A percentile compares a stretch with the other conserved stretches of the same genome.
phyloP scores from a whole-genome alignment of 1,140 invertebrate species.

The Augochlora pura region DNA sequence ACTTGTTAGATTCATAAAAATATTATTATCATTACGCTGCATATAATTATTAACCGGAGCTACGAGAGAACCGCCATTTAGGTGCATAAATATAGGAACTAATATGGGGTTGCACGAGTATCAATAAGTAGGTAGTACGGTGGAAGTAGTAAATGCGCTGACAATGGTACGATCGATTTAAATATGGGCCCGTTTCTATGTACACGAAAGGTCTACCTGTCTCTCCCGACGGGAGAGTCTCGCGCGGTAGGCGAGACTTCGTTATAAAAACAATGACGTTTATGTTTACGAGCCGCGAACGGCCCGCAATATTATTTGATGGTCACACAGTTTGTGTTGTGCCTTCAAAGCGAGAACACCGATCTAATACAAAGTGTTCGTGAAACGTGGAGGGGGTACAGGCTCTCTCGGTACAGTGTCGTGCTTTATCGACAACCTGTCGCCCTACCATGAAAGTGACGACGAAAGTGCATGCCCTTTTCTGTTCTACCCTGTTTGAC shows the following conservation, averaged over 20 bases:
- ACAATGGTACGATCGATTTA: no score
- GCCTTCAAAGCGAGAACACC: slow-evolving; percentile 6
- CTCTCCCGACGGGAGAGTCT: no score
- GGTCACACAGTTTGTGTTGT: background rate
- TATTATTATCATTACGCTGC: no score
- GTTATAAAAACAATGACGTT: background rate
- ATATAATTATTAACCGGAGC: no score
- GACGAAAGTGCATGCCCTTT: slow-evolving; percentile 56
- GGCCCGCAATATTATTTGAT: background rate
- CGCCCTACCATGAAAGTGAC: slow-evolving; percentile 35
- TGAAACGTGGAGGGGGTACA: slow-evolving; percentile 36
- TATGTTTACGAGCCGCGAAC: background rate
- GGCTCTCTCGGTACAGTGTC: slow-evolving; percentile 33
- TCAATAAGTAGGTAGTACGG: no score
- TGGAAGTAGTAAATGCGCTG: no score
- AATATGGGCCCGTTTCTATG: background rate
- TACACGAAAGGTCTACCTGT: background rate
- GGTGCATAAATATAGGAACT: no score
- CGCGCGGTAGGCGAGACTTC: no score
- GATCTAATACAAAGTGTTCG: slow-evolving; percentile 47
- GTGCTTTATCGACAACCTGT: slow-evolving; percentile 62
- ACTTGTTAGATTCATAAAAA: no score
- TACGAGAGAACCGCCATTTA: no score
- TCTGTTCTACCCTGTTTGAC: slow-evolving; percentile 42
- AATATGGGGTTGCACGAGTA: no score